Evolutionary conservation across 2,113 vertebrate genomes (phyloP), one percentile per base, ranked within the genome.

Genomic region (Cygnus atratus): DNA sequence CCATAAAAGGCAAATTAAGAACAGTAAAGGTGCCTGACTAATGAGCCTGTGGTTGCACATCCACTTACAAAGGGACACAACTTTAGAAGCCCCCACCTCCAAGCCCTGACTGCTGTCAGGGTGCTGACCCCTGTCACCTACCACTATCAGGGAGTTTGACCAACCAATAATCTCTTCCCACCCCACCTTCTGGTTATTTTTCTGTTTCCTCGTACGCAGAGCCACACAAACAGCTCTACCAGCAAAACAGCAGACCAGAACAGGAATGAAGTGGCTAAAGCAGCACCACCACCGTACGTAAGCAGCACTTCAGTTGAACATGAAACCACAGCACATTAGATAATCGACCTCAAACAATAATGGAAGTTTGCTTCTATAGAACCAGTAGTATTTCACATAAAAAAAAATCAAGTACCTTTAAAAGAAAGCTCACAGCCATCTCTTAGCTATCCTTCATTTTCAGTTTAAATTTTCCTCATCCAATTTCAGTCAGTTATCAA

Each of bases 371-470:
- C 92, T 77, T 88, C 71, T 74, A 77, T 0, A 90, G 61, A 71
- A 74, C 39, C 92, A 95, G 92, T 92, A 96, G 91, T 59, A 67
- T 75, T 88, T 41, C 2, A 77, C 13, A 92, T 83, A 76, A 25
- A 81, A 94, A 90, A 37, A 93, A 39, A 84, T 88, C 72, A 96
- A 95, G 88, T 88, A 95, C 90, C 54, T 77, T 81, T 52, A 75
- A 95, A 92, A 95, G 75, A 86, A 95, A 96, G 84, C 82, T 96
- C 50, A 11, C 31, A 37, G 89, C 63, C 54, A 94, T 94, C 77
- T 96, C 79, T 88, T 95, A 92, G 84, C 78, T 93, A 96, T 97
- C 96, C 92, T 96, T 94, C 92, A 95, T 94, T 93, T 92, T 46
- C 62, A 48, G 50, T 62, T 93, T 44, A 66, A 63, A 29, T 80